Evolutionary conservation across 23 tunicate species (phyloP), one percentile per base, ranked within the genome.

Genomic region (Styela clava): DNA sequence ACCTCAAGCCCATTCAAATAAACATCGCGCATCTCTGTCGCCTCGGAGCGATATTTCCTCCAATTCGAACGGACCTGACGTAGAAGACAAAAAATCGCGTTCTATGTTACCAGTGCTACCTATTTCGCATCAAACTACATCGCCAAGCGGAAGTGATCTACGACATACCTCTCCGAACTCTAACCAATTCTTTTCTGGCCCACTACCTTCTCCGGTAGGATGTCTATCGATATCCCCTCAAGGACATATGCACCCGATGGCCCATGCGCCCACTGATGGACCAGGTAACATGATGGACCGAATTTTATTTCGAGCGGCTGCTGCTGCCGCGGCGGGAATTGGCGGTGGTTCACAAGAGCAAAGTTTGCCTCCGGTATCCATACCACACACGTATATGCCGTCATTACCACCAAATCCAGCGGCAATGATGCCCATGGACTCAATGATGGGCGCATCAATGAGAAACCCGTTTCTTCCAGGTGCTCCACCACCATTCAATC

Each of bases 261-360:
- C 64, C 31, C 24, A 52, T 9, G 65, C 21, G 25, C 37, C 81
- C 16, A 28, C 81, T 52, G 64, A 52, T 26, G 67, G 7, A 12
- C 56, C 56, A 44, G 56, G 56, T 29, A 63, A 33, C 69, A 83
- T 73, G 80, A 64, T 87, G 82, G 86, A 87, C 68, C 36, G 89
- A 22, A 34, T 82, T 64, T 63, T 87, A 31, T 31, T 87, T 31
- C 91, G 82, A 82, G 91, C 91, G 23, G 86, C 86, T 22, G 85
- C 91, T 27, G 84, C 86, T 20, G 61, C 82, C 52, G 61, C 69
- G 0, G 63, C 87, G 19, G 86, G 86, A 0, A 74, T 84, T n/a
- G 62, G 83, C 5, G 30, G 73, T 0, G 2, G 71, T 16, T 24
- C 34, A 34, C 63, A 37, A 0, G 21, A 35, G 5, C 56, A 82